A percentile compares a stretch with the other conserved stretches of the same genome.
phyloP scores from a whole-genome alignment of 2,888 invertebrate species.

The Scaptomyza caliginosa region DNA sequence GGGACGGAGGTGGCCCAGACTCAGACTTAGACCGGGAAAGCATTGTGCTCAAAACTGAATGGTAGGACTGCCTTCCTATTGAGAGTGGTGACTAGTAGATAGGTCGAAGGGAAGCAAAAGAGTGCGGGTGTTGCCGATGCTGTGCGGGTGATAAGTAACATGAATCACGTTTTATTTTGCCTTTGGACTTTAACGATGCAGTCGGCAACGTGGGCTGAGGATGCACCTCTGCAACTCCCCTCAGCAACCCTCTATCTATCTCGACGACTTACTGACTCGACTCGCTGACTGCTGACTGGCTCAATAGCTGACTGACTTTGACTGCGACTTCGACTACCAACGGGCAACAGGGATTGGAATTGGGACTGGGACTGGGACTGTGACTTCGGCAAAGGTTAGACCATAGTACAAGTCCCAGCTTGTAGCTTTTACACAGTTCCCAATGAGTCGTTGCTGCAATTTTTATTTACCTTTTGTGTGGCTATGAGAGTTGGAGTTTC shows the following conservation, averaged over 20 bases:
- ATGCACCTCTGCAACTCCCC: constrained; percentile 16
- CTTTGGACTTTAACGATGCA: constrained; percentile 77
- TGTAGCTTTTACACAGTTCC: constrained; percentile 24
- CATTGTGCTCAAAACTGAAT: constrained; percentile 28
- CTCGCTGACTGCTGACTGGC: constrained; percentile 39
- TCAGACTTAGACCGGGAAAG: constrained; percentile 22
- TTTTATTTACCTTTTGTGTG: constrained; percentile 75
- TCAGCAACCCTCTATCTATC: background rate
- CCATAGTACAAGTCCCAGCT: constrained; percentile 38
- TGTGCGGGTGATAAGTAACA: constrained; percentile 80
- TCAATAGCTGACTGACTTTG: constrained; percentile 70
- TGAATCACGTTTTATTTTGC: constrained; percentile 80
- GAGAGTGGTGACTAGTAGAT: constrained; percentile 20
- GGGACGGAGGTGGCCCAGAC: background rate
- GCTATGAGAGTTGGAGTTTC: constrained; percentile 51
- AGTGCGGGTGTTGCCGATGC: constrained; percentile 53
- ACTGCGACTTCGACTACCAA: constrained; percentile 41
- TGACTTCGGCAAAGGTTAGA: constrained; percentile 66
- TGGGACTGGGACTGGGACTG: constrained; percentile 12
- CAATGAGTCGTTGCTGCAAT: constrained; percentile 58
- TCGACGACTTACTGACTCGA: constrained; percentile 5
- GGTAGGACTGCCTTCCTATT: constrained; percentile 18
- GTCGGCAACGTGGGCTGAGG: constrained; percentile 41
- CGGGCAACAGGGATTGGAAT: background rate
- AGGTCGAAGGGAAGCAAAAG: constrained; percentile 1